Base-by-base conservation (phyloP, 2,797 vertebrate genomes). In the Lagodon rhomboides region DNA sequence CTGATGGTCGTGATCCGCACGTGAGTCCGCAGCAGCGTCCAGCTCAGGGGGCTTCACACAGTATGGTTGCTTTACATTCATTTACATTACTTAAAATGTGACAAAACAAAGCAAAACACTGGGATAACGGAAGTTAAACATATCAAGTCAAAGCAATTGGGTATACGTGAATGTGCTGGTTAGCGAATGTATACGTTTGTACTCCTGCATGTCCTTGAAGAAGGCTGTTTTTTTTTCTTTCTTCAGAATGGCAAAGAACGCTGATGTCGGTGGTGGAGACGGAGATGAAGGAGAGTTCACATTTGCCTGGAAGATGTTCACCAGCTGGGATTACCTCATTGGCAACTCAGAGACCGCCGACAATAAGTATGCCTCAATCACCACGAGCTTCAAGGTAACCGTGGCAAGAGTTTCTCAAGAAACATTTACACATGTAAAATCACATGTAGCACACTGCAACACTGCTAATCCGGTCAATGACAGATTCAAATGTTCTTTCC, bases 301-400 rank as follows among this genome's bases (percentile, higher is more conserved):
- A 20, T 99, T 99, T 70, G 96, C 96, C 91, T 99, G 98, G 96
- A 99, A 99, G 93, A 98, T 99, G 98, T 99, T 99, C 95, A 99
- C 98, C 89, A 99, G 98, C 93, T 99, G 98, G 98, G 98, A 99
- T 92, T 99, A 99, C 90, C 96, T 99, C 85, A 99, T 99, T 1
- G 98, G 98, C 79, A 99, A 99, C 30, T 89, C 98, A 10, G 98
- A 99, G 90, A 99, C 98, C 0, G 98, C 98, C 0, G 98, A 99
- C 94, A 99, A 98, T 93, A 99, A 98, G 68, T 99, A 96, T 12
- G 97, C 96, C 69, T 99, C 98, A 89, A 98, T 99, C 93, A 98
- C 98, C 85, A 99, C 98, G 84, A 99, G 97, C 91, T 99, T 99
- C 92, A 99, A 99, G 97, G 98, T 99, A 95, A 90, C 23, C 46